Percentiles rank a stretch among this genome's conserved stretches.
phyloP scores from a whole-genome alignment of 2,113 vertebrate genomes.

The Melanerpes aurifrons region DNA sequence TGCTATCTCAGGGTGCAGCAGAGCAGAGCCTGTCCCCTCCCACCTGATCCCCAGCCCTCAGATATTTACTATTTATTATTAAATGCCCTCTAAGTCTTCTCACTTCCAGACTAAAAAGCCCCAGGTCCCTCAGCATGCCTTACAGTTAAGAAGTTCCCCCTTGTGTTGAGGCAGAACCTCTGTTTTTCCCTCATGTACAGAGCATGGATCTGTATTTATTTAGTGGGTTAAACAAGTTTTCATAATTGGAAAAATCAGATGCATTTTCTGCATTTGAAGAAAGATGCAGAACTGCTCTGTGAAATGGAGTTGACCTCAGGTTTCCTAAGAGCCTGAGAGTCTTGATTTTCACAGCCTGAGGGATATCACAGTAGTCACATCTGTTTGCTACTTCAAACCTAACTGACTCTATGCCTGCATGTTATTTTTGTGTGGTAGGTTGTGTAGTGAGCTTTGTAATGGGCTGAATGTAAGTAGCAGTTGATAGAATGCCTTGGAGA shows the following conservation, averaged over 20 bases:
- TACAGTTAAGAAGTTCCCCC: no score
- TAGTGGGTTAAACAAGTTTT: background rate
- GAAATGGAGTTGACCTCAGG: background rate
- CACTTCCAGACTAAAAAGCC: no score
- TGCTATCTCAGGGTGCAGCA: no score
- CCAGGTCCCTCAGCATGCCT: no score
- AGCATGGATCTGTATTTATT: background rate
- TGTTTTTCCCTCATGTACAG: background rate
- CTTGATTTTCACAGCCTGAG: background rate
- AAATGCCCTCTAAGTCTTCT: no score
- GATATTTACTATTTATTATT: no score
- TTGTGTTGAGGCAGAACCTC: no score
- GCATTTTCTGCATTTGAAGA: conserved; percentile 15
- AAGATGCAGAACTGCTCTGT: background rate
- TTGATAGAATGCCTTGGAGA: background rate
- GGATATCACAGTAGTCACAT: background rate
- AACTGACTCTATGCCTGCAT: background rate
- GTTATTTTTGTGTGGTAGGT: background rate
- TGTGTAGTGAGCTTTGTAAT: background rate
- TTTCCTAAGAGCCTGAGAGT: background rate
- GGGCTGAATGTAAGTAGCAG: background rate
- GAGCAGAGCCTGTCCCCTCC: no score
- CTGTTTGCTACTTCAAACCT: background rate
- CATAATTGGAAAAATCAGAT: background rate
- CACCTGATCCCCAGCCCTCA: no score